A percentile compares a stretch with the other conserved stretches of the same genome.
Evolutionary conservation across 1,140 invertebrate genomes (phyloP).

Genomic region (Cotesia vestalis): DNA sequence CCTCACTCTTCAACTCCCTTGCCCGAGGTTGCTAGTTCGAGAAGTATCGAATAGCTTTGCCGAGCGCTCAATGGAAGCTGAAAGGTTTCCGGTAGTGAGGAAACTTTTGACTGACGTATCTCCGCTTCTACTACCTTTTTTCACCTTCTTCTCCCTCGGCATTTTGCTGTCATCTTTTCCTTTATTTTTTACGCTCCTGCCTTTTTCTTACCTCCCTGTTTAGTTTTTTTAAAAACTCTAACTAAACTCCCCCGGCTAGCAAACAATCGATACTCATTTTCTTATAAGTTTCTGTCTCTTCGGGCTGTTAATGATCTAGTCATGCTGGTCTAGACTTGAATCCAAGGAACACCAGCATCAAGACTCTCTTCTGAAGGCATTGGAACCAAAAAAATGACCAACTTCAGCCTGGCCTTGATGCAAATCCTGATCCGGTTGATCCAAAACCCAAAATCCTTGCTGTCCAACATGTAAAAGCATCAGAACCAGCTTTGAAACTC

Average conservation of each 20-base stretch:
- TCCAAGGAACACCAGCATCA: no score
- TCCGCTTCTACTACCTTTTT: slow-evolving; percentile 21
- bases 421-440: no score
- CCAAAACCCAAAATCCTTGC: no score
- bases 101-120: slow-evolving; percentile 49
- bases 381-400: no score
- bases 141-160: slow-evolving; percentile 21
- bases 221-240: slow-evolving; percentile 1
- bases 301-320: no score
- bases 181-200: slow-evolving; percentile 20
- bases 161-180: slow-evolving; percentile 7
- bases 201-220: no score
- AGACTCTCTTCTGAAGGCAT: no score
- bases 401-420: no score
- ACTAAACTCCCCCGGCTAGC: neutral
- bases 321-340: no score
- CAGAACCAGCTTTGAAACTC: no score
- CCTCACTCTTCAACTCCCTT: slow-evolving; percentile 13
- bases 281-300: no score
- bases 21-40: slow-evolving; percentile 39
- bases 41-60: slow-evolving; percentile 51
- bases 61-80: slow-evolving; percentile 41
- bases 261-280: slow-evolving; percentile 2
- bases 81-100: slow-evolving; percentile 44
- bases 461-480: no score